Percentiles rank a stretch among this genome's conserved stretches.
Evolutionary conservation across 2,888 invertebrate species (phyloP).

Genomic region (Eustalomyia histrio): DNA sequence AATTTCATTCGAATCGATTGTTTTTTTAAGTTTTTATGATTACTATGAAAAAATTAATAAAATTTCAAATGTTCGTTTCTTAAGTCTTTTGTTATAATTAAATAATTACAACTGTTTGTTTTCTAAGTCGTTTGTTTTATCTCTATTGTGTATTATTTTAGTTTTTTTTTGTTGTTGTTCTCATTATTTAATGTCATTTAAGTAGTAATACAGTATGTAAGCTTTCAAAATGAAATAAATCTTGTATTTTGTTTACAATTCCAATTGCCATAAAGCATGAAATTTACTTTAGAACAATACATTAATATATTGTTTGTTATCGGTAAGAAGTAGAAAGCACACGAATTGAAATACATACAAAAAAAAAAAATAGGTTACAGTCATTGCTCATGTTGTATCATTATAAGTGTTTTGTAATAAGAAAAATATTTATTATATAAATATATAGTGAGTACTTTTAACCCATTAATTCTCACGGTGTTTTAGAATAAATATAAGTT

Average conservation of each 20-base stretch:
- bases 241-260: slow-evolving; percentile 11
- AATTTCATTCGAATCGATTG: too few relatives aligned
- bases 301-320: slow-evolving; percentile 1
- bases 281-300: slow-evolving; percentile 6
- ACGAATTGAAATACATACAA: neutral
- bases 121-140: slow-evolving; percentile 28
- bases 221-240: slow-evolving; percentile 9
- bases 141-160: neutral
- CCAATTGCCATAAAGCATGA: slow-evolving; percentile 24
- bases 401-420: slow-evolving; percentile 15
- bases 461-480: too few relatives aligned
- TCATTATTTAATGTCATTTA: neutral
- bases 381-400: slow-evolving; percentile 40
- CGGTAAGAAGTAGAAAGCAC: neutral
- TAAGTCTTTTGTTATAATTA: slow-evolving; percentile 9
- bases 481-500: too few relatives aligned
- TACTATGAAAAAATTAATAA: too few relatives aligned
- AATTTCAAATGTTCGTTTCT: slow-evolving; percentile 1
- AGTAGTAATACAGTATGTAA: neutral
- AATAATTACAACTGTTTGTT: slow-evolving; percentile 4
- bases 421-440: slow-evolving; percentile 4
- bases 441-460: neutral
- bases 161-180: neutral
- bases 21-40: too few relatives aligned
- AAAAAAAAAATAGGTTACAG: slow-evolving; percentile 33